phyloP scores from a whole-genome alignment of 2,888 invertebrate species.

The Spodoptera littoralis region DNA sequence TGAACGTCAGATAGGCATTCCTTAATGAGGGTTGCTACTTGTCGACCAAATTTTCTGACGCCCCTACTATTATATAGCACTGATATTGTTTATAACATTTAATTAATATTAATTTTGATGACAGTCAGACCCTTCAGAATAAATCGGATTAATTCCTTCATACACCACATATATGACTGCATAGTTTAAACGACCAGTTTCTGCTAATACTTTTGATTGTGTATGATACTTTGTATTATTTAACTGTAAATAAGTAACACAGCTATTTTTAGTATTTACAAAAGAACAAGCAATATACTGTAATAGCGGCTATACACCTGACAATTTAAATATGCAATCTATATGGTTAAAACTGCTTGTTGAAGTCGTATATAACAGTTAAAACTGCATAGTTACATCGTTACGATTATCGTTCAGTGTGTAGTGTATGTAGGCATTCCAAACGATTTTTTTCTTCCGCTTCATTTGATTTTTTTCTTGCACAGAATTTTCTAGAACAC shows the following conservation, averaged over 20 bases:
- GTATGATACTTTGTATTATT: no score
- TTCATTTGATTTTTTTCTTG: conserved; percentile 5
- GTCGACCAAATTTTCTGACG: conserved; percentile 48
- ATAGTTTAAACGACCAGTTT: not conserved
- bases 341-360: no score
- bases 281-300: no score
- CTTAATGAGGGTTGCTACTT: conserved; percentile 63
- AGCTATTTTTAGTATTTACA: no score
- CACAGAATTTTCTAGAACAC: conserved; percentile 7
- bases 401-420: no score
- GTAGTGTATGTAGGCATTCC: no score
- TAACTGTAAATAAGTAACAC: no score
- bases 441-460: not conserved
- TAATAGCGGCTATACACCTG: no score
- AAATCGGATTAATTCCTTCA: conserved; percentile 1
- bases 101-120: conserved; percentile 38
- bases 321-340: no score
- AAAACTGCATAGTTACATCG: no score
- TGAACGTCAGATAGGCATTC: conserved; percentile 60
- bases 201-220: no score
- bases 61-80: conserved; percentile 2
- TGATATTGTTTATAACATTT: conserved; percentile 33
- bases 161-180: not conserved
- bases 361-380: no score
- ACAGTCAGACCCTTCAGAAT: conserved; percentile 4